A percentile compares a stretch with the other conserved stretches of the same genome.
Conservation (phyloP, 2,113 vertebrate species). For the Peromyscus polionotus region DNA sequence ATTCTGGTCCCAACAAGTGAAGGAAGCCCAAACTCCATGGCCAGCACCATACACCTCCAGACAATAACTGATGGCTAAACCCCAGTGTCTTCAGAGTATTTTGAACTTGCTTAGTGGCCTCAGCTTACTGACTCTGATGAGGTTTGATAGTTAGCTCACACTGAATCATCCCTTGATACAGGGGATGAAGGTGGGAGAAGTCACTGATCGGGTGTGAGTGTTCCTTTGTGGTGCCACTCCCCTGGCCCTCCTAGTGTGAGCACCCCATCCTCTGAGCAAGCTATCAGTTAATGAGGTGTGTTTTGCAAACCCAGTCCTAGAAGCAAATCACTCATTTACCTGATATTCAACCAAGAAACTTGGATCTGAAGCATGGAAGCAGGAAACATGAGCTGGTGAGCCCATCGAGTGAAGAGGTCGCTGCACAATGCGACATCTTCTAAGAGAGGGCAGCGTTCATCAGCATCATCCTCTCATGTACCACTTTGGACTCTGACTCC, state of each 20-base stretch:
- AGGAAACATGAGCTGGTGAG: neutral
- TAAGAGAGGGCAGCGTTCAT: neutral
- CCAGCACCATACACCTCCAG: neutral
- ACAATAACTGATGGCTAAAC: too few relatives aligned
- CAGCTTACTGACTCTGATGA: neutral
- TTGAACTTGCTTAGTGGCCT: neutral
- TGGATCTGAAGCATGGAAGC: fast-evolving
- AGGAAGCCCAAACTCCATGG: neutral
- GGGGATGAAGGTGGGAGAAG: neutral
- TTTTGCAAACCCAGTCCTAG: neutral
- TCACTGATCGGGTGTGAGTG: neutral
- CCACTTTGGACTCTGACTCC: neutral
- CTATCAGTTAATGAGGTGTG: neutral
- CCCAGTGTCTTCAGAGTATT: neutral
- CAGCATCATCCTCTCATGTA: neutral
- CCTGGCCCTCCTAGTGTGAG: neutral
- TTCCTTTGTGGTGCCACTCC: neutral
- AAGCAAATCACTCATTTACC: neutral
- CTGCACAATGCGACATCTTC: neutral
- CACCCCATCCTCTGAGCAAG: neutral
- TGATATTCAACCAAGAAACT: neutral
- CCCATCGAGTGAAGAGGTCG: neutral
- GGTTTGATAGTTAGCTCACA: neutral
- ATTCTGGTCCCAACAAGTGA: neutral
- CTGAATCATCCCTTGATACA: neutral